Conservation (phyloP, 2,888 invertebrate species). For the Azorinus chamasolen region DNA sequence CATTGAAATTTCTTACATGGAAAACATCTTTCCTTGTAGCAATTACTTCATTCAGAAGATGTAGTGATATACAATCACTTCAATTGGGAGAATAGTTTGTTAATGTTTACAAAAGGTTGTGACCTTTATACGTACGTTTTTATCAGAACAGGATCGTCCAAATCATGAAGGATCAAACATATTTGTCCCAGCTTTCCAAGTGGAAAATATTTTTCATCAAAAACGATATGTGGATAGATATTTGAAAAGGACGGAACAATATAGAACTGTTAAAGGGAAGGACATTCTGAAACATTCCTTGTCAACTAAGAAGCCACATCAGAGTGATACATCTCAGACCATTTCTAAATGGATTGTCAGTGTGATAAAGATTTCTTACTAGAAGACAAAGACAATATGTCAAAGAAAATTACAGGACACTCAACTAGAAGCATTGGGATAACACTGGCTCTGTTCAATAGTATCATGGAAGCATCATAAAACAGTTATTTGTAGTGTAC, state of each 20-base stretch:
- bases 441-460: constrained; percentile 23
- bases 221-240: constrained; percentile 7
- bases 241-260: constrained; percentile 20
- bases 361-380: constrained; percentile 9
- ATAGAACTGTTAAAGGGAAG: constrained; percentile 3
- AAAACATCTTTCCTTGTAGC: constrained; percentile 36
- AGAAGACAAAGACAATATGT: constrained; percentile 21
- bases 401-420: constrained; percentile 22
- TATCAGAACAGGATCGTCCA: constrained; percentile 26
- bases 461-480: constrained; percentile 15
- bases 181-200: constrained; percentile 18
- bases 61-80: constrained; percentile 36
- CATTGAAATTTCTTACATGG: constrained; percentile 10
- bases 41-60: constrained; percentile 38
- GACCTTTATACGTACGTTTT: constrained; percentile 12
- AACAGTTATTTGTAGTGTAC: no score
- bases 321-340: no score
- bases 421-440: constrained; percentile 26
- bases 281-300: constrained; percentile 19
- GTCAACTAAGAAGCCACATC: no score
- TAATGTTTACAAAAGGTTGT: constrained; percentile 22
- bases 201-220: constrained; percentile 32
- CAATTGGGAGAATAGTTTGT: constrained; percentile 20
- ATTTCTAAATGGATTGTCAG: constrained; percentile 31
- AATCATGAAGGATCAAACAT: constrained; percentile 14